A percentile compares a stretch with the other conserved stretches of the same genome.
These are phyloP conservation scores for Ips typographus DNA, from an alignment of 1,140 invertebrate species.

Conservation along the genomic window DNA sequence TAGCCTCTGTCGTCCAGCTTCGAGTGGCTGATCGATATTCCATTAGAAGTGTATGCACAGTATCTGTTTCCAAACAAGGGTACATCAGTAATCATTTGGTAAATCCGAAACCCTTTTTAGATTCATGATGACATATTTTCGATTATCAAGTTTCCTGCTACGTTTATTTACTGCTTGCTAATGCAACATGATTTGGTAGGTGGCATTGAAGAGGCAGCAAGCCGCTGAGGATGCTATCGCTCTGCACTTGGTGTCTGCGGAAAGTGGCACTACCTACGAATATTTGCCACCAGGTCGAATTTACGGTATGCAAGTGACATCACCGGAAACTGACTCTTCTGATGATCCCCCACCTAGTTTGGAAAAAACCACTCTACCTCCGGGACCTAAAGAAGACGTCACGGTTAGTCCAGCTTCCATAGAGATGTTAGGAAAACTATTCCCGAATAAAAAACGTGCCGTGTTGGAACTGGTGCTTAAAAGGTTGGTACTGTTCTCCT, in stretches of 20 bases:
- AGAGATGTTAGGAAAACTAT: conserved; percentile 82
- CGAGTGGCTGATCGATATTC: conserved; percentile 48
- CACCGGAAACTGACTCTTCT: conserved; percentile 47
- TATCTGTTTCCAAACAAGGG: conserved; percentile 40
- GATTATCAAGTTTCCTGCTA: neutral
- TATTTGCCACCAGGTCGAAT: conserved; percentile 89
- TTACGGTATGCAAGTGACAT: conserved; percentile 78
- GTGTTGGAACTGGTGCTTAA: conserved; percentile 74
- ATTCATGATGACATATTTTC: conserved; percentile 14
- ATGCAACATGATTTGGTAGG: conserved; percentile 57
- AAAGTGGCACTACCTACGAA: conserved; percentile 78
- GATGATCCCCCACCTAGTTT: conserved; percentile 21
- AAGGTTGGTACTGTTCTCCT: conserved; percentile 23
- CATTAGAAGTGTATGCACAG: conserved; percentile 49
- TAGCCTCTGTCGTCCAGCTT: neutral
- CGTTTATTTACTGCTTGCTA: neutral
- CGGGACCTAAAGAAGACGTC: conserved; percentile 38
- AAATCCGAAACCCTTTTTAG: conserved; percentile 36
- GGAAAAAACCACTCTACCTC: conserved; percentile 22
- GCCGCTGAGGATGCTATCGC: conserved; percentile 97
- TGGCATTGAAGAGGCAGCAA: conserved; percentile 95
- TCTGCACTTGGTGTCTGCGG: conserved; percentile 85
- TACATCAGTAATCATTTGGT: conserved; percentile 39
- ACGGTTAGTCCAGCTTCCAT: conserved; percentile 65
- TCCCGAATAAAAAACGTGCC: conserved; percentile 82